Evolutionary conservation across 2,797 vertebrate species (phyloP).

Genomic region (Hafferia zeledoni): DNA sequence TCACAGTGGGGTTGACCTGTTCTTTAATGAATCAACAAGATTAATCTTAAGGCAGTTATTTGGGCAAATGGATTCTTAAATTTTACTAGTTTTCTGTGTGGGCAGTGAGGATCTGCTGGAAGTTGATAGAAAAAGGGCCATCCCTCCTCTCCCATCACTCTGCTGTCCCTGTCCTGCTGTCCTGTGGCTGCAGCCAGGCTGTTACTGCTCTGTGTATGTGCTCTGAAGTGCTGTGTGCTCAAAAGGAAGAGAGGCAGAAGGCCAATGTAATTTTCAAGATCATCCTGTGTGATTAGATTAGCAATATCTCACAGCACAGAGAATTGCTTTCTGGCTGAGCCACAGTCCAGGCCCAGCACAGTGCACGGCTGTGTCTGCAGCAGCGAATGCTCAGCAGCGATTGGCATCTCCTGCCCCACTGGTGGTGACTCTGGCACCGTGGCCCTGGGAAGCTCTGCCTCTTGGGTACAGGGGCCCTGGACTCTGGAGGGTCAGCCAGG

Average conservation of each 20-base stretch:
- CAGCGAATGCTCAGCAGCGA: background rate
- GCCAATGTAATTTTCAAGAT: background rate
- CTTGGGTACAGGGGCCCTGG: fast-evolving
- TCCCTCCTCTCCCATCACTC: fast-evolving
- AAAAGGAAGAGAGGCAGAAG: background rate
- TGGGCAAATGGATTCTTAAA: background rate
- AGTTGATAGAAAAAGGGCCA: background rate
- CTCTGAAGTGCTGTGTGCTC: background rate
- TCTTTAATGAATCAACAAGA: background rate
- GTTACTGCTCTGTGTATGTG: fast-evolving
- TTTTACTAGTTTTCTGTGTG: background rate
- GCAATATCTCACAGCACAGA: background rate
- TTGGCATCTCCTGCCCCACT: fast-evolving
- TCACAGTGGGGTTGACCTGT: background rate
- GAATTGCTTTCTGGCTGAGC: slow-evolving; percentile 2
- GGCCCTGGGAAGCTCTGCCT: background rate
- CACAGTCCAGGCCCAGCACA: fast-evolving
- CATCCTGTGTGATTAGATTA: slow-evolving; percentile 37
- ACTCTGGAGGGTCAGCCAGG: background rate
- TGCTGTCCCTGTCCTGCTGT: background rate
- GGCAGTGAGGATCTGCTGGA: background rate
- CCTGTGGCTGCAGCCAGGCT: fast-evolving
- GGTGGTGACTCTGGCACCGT: background rate
- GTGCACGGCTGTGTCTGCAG: background rate
- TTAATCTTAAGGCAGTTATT: background rate